Evolutionary conservation across 2,888 invertebrate species (phyloP).

Genomic region (Lycocerus yunnanus): DNA sequence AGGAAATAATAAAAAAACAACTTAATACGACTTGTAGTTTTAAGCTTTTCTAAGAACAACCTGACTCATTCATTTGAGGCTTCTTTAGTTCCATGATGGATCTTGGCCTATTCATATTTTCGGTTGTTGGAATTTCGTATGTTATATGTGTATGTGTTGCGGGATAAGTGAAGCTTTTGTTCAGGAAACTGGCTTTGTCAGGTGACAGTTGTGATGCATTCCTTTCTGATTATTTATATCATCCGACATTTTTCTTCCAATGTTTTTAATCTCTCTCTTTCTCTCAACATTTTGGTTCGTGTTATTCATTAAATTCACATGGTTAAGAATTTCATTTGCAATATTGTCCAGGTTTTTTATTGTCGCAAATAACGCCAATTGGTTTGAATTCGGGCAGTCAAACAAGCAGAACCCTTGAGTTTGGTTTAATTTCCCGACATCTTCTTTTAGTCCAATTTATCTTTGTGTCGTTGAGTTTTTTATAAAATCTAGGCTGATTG

Average conservation of each 20-base stretch:
- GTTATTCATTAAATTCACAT: background rate
- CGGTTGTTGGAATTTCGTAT: constrained; percentile 22
- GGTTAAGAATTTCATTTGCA: background rate
- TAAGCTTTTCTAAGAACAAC: constrained; percentile 22
- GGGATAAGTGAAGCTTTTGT: constrained; percentile 3
- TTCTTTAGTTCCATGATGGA: constrained; percentile 12
- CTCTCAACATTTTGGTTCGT: too few relatives aligned
- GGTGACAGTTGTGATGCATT: constrained; percentile 20
- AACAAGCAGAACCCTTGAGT: constrained; percentile 24
- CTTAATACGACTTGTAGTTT: constrained; percentile 13
- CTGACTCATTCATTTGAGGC: constrained; percentile 13
- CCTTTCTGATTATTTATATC: constrained; percentile 21
- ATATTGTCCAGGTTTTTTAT: background rate
- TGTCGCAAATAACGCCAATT: background rate
- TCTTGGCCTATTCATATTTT: constrained; percentile 10
- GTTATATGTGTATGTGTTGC: background rate
- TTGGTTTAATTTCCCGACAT: constrained; percentile 28
- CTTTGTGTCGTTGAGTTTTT: constrained; percentile 30
- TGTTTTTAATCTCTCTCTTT: background rate
- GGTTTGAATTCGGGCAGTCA: constrained; percentile 17
- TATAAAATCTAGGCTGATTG: constrained; percentile 29
- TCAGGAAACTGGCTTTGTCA: constrained; percentile 4
- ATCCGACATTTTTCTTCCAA: background rate
- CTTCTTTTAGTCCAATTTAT: constrained; percentile 33
- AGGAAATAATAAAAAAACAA: constrained; percentile 36